Base-by-base conservation (phyloP, 2,888 invertebrate genomes). In the Tyria jacobaeae region DNA sequence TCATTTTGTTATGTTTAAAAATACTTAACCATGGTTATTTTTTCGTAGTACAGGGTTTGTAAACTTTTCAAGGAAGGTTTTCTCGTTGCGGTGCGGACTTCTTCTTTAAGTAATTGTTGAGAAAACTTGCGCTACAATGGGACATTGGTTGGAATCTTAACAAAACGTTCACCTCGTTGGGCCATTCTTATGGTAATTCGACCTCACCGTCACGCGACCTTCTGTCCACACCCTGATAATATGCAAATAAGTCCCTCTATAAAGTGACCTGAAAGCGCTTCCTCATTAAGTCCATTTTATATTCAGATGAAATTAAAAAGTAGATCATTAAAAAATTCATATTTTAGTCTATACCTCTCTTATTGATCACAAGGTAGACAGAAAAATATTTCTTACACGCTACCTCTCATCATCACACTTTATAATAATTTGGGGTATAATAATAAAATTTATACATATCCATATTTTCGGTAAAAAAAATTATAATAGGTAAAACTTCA, bases 201-300 rank as follows among this genome's bases (percentile, higher is more conserved):
- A 81, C 83, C 82, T 82, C 82, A 86, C 84, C 87, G 90, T 89
- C 91, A 90, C 91, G 90, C 91, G 86, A 89, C 90, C 89, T 89
- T 91, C 90, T 92, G 90, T 89, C 91, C 89, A 87, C 90, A 87
- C 88, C 84, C 89, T 85, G 92, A 92, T 92, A 92, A 91, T 88
- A 92, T 92, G 92, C 89, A 91, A 92, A 92, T 92, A 83, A 83
- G 81, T 70, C 71, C 81, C 82, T 89, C 88, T 88, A 89, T 88
- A 88, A 88, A 89, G 80, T 89, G 90, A 90, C 91, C 91, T 89
- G 84, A 85, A 90, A 90, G 87, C 84, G 85, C 84, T 89, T 88
- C 87, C 84, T 88, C 86, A 88, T 89, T 89, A 88, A 86, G 79
- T 85, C 73, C 70, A 79, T 81, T 86, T 82, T 68, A 82, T 79